These are phyloP conservation scores for Drosophila merina DNA, from an alignment of 2,888 invertebrate species.

Conservation along the genomic window DNA sequence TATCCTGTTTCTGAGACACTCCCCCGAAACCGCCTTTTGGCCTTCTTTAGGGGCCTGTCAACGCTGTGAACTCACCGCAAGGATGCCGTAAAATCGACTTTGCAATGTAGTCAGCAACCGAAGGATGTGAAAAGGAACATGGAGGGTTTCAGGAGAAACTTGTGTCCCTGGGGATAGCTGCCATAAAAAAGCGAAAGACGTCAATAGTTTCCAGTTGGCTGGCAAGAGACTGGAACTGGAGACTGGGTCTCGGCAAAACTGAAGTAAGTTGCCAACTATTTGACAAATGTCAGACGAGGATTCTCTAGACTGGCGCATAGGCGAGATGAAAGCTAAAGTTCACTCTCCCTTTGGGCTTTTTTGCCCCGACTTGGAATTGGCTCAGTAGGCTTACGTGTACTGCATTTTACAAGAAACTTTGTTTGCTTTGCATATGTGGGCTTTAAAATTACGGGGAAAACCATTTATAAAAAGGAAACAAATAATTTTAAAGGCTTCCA, in stretches of 20 bases:
- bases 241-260: conserved; percentile 2
- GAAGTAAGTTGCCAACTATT: conserved; percentile 49
- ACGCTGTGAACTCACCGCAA: conserved; percentile 21
- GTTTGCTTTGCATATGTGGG: background rate
- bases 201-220: conserved; percentile 30
- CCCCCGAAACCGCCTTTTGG: background rate
- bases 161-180: conserved; percentile 30
- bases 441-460: background rate
- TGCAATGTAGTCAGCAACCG: conserved; percentile 20
- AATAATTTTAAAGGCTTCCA: background rate
- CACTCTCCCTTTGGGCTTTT: conserved; percentile 10
- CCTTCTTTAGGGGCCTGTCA: conserved; percentile 47
- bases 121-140: background rate
- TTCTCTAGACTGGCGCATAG: conserved; percentile 9
- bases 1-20: background rate
- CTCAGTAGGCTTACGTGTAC: conserved; percentile 4
- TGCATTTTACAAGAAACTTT: conserved; percentile 1
- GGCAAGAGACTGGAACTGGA: background rate
- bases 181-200: conserved; percentile 30
- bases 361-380: background rate
- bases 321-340: conserved; percentile 26
- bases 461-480: background rate
- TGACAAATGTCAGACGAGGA: conserved; percentile 50
- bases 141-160: conserved; percentile 15
- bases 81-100: conserved; percentile 35